A percentile compares a stretch with the other conserved stretches of the same genome.
phyloP scores from a whole-genome alignment of 1,140 invertebrate genomes.

The Drosophila arawakana region DNA sequence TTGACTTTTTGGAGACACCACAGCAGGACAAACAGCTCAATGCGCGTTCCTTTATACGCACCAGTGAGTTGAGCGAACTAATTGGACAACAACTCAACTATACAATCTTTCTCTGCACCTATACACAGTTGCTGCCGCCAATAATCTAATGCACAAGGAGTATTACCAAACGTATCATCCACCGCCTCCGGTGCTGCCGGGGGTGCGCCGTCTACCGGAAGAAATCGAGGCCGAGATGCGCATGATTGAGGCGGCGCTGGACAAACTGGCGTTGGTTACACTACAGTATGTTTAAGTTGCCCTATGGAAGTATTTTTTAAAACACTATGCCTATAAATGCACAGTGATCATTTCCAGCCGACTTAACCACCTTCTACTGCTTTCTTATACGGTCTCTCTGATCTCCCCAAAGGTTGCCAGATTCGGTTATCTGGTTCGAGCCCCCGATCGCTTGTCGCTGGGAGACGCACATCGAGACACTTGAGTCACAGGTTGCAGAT shows the following conservation, averaged over 20 bases:
- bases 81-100: neutral
- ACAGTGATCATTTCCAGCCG: too few species aligned
- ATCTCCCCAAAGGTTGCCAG: conserved; percentile 85
- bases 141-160: conserved; percentile 87
- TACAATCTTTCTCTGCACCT: neutral
- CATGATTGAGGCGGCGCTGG: conserved; percentile 89
- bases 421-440: conserved; percentile 92
- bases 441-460: conserved; percentile 92
- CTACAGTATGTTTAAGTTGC: conserved; percentile 86
- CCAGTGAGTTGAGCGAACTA: conserved; percentile 41
- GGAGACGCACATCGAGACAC: conserved; percentile 85
- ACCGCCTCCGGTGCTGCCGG: conserved; percentile 87
- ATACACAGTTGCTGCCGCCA: conserved; percentile 88
- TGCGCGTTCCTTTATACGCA: conserved; percentile 73
- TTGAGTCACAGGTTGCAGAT: conserved; percentile 72
- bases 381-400: neutral
- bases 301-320: too few species aligned
- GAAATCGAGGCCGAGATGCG: conserved; percentile 92
- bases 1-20: conserved; percentile 88
- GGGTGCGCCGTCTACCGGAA: conserved; percentile 89
- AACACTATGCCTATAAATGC: too few species aligned
- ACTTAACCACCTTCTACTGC: too few species aligned
- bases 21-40: conserved; percentile 86
- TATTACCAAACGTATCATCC: conserved; percentile 90
- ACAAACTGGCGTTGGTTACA: conserved; percentile 89